phyloP scores from a whole-genome alignment of 2,888 invertebrate genomes.

The Perdita meconis region DNA sequence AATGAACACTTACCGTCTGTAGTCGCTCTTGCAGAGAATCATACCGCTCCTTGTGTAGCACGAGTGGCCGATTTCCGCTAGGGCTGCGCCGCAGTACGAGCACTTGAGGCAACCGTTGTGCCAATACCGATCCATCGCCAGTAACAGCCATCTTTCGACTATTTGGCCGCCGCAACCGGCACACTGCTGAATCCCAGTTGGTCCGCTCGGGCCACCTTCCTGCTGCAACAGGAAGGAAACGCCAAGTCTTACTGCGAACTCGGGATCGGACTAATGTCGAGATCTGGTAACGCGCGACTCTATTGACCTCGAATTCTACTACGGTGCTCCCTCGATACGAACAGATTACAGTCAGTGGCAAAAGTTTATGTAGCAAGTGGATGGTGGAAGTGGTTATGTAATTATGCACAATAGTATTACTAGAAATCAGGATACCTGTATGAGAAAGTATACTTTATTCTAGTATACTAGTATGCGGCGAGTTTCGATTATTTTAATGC shows the following conservation, averaged over 20 bases:
- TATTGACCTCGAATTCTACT: too few relatives aligned
- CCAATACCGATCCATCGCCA: conserved; percentile 97
- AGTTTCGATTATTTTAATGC: too few relatives aligned
- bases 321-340: too few relatives aligned
- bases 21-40: conserved; percentile 98
- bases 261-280: neutral
- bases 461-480: too few relatives aligned
- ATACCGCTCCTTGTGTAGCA: conserved; percentile 97
- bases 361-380: too few relatives aligned
- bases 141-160: conserved; percentile 95
- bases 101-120: conserved; percentile 98
- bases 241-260: neutral
- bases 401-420: too few relatives aligned
- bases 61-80: conserved; percentile 95
- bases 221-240: conserved; percentile 76
- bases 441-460: too few relatives aligned
- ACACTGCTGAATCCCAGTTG: conserved; percentile 89
- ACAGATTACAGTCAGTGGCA: too few relatives aligned
- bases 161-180: conserved; percentile 97
- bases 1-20: conserved; percentile 91
- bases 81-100: conserved; percentile 94
- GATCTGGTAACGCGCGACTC: too few relatives aligned
- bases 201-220: conserved; percentile 81
- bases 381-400: too few relatives aligned
- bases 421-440: too few relatives aligned